phyloP scores from a whole-genome alignment of 2,888 invertebrate species.

The Neoitamus cyanurus region DNA sequence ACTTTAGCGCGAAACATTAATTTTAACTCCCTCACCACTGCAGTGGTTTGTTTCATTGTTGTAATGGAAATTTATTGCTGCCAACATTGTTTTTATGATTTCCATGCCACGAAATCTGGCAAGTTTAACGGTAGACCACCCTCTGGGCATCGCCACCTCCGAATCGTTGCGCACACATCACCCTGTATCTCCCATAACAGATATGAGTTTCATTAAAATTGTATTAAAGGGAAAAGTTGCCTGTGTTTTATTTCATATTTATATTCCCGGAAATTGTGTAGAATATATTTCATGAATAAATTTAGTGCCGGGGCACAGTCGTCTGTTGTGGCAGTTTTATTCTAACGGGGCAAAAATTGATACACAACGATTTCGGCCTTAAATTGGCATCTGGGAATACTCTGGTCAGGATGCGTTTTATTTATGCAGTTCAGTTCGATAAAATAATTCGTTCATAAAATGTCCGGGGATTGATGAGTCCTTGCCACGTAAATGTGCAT shows the following conservation, averaged over 20 bases:
- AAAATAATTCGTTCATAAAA: neutral
- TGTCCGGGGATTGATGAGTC: neutral
- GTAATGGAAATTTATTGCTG: conserved; percentile 41
- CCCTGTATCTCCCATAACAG: neutral
- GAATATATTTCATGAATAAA: neutral
- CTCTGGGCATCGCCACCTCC: neutral
- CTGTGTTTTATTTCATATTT: neutral
- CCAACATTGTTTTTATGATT: conserved; percentile 19
- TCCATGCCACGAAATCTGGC: conserved; percentile 18
- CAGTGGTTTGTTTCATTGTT: conserved; percentile 41
- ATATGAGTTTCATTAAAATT: conserved; percentile 1
- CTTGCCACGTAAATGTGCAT: neutral
- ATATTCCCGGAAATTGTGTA: neutral
- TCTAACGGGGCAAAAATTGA: neutral
- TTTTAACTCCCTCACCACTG: conserved; percentile 29
- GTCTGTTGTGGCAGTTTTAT: neutral
- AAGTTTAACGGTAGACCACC: neutral
- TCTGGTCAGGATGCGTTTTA: neutral
- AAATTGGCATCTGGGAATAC: neutral
- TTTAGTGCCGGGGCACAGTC: neutral
- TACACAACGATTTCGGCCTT: neutral
- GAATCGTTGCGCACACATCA: neutral
- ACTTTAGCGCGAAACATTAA: conserved; percentile 31
- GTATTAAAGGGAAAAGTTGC: neutral
- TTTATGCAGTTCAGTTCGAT: neutral